Conservation (phyloP, 1,140 invertebrate species). For the Euschistus heros region DNA sequence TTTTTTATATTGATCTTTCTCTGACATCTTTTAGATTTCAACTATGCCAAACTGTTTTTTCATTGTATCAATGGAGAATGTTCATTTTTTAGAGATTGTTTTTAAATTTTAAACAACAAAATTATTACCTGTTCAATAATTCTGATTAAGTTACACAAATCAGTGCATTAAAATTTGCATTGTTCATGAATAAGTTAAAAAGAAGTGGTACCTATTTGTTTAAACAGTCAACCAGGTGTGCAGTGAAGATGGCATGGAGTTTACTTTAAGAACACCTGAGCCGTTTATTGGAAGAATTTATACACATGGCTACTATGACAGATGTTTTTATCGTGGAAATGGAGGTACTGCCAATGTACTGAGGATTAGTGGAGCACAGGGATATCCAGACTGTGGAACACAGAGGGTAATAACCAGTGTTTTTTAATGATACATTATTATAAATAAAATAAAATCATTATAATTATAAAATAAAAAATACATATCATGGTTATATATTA, state of each 20-base stretch:
- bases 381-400: slow-evolving; percentile 84
- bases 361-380: slow-evolving; percentile 73
- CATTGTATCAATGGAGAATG: too few relatives aligned
- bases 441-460: background rate
- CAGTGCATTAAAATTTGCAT: too few relatives aligned
- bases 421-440: background rate
- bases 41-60: too few relatives aligned
- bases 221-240: slow-evolving; percentile 73
- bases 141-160: too few relatives aligned
- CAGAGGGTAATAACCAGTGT: slow-evolving; percentile 47
- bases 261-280: slow-evolving; percentile 74
- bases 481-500: slow-evolving; percentile 13
- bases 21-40: too few relatives aligned
- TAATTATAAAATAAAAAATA: background rate
- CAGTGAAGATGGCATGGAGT: slow-evolving; percentile 88
- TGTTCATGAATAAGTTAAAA: too few relatives aligned
- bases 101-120: too few relatives aligned
- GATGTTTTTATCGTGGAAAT: slow-evolving; percentile 82
- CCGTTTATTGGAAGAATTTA: slow-evolving; percentile 83
- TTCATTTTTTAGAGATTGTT: too few relatives aligned
- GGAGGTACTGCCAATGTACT: slow-evolving; percentile 72
- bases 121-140: too few relatives aligned
- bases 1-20: too few relatives aligned
- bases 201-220: too few relatives aligned
- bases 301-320: slow-evolving; percentile 81